These are phyloP conservation scores for Carassius gibelio DNA, from an alignment of 2,113 vertebrate genomes.

Conservation along the genomic window DNA sequence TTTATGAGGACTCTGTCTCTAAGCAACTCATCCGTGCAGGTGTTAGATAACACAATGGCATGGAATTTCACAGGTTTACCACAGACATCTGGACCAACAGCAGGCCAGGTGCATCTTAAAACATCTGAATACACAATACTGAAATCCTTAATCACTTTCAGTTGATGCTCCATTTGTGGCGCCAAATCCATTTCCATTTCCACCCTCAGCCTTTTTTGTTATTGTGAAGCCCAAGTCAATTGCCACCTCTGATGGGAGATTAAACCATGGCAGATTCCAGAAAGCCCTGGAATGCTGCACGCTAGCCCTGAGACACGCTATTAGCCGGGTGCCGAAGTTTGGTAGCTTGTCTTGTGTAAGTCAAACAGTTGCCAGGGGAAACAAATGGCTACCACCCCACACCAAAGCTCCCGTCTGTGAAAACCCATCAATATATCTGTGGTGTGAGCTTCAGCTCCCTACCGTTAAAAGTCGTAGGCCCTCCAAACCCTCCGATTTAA, in stretches of 20 bases:
- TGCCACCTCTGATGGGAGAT: neutral
- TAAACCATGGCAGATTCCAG: constrained; percentile 1
- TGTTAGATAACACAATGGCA: constrained; percentile 42
- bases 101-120: constrained; percentile 35
- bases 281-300: neutral
- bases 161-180: constrained; percentile 8
- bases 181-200: constrained; percentile 40
- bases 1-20: neutral
- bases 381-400: constrained; percentile 29
- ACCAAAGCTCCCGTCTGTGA: constrained; percentile 3
- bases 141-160: constrained; percentile 31
- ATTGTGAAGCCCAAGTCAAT: constrained; percentile 2
- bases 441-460: constrained; percentile 37
- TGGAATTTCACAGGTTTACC: constrained; percentile 19
- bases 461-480: constrained; percentile 32
- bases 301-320: neutral
- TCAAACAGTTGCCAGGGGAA: constrained; percentile 39
- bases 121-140: constrained; percentile 30
- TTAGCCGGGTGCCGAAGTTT: neutral
- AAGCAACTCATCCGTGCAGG: constrained; percentile 36
- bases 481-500: constrained; percentile 58
- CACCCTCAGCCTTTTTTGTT: constrained; percentile 17
- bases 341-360: neutral
- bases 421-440: constrained; percentile 57
- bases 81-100: constrained; percentile 25